phyloP scores from a whole-genome alignment of 2,888 invertebrate genomes.

The Drosophila villosipedis region DNA sequence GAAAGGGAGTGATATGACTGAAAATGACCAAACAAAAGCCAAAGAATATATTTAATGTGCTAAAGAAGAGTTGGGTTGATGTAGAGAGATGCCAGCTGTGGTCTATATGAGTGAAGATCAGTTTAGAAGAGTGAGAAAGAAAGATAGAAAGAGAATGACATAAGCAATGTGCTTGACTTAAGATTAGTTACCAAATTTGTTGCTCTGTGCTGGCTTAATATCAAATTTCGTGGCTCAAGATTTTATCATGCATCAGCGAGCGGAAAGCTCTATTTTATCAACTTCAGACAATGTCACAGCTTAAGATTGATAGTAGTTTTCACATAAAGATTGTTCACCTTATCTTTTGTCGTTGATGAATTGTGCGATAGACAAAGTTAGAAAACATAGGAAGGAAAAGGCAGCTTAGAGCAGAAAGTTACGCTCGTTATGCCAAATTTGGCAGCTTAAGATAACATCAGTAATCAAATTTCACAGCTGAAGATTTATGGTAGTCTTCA shows the following conservation, averaged over 20 bases:
- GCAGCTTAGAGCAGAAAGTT: background rate
- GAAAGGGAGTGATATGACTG: background rate
- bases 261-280: slow-evolving; percentile 2
- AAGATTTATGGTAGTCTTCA: background rate
- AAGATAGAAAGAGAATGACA: background rate
- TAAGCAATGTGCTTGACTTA: background rate
- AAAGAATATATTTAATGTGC: slow-evolving; percentile 24
- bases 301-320: slow-evolving; percentile 1
- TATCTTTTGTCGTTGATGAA: background rate
- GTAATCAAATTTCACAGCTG: slow-evolving; percentile 14
- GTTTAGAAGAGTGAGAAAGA: background rate
- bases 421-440: background rate
- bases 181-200: background rate
- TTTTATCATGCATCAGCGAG: background rate
- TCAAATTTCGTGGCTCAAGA: background rate
- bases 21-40: slow-evolving; percentile 27
- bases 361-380: background rate
- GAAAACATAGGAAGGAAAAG: background rate
- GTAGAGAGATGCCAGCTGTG: background rate
- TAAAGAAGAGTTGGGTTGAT: background rate
- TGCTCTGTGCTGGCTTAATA: background rate
- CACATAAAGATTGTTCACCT: background rate
- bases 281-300: slow-evolving; percentile 14
- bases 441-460: background rate
- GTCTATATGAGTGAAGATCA: too few species aligned